Conservation (phyloP, 2,797 vertebrate genomes). For the Lates japonicus region DNA sequence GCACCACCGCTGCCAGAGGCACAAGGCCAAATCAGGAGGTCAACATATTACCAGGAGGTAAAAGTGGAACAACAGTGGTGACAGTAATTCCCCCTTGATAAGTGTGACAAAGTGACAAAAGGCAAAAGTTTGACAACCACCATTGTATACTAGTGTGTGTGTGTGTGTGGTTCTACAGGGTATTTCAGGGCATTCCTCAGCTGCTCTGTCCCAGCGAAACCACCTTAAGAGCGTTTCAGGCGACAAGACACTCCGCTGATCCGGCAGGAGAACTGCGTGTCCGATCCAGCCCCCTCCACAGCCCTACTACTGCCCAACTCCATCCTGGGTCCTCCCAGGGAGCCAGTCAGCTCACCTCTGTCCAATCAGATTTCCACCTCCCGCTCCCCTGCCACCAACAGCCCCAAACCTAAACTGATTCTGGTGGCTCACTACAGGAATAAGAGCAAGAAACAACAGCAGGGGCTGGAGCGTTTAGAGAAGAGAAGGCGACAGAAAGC, state of each 20-base stretch:
- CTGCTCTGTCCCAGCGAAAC: conserved; percentile 75
- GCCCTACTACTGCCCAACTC: conserved; percentile 48
- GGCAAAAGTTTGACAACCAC: too few relatives aligned
- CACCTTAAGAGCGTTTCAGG: conserved; percentile 78
- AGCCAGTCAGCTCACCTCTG: neutral
- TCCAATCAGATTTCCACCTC: neutral
- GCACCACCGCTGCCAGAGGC: too few relatives aligned
- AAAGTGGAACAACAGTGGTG: too few relatives aligned
- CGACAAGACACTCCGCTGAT: conserved; percentile 73
- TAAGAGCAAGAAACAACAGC: conserved; percentile 14
- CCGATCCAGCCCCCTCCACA: conserved; percentile 38
- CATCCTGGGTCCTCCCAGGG: conserved; percentile 35
- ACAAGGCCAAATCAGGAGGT: too few relatives aligned
- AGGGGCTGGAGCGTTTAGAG: conserved; percentile 21
- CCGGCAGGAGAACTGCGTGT: conserved; percentile 61
- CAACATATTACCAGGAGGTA: too few relatives aligned
- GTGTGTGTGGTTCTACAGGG: conserved; percentile 84
- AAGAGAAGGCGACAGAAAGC: neutral
- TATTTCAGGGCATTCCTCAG: conserved; percentile 83
- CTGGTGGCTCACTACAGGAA: conserved; percentile 83
- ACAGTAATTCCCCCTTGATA: too few relatives aligned
- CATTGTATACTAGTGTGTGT: too few relatives aligned
- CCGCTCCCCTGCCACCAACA: neutral
- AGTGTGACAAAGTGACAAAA: too few relatives aligned
- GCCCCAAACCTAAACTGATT: conserved; percentile 67